Evolutionary conservation across 1,140 invertebrate species (phyloP), one percentile per base, ranked within the genome.

Genomic region (Bathynomus jamesi): DNA sequence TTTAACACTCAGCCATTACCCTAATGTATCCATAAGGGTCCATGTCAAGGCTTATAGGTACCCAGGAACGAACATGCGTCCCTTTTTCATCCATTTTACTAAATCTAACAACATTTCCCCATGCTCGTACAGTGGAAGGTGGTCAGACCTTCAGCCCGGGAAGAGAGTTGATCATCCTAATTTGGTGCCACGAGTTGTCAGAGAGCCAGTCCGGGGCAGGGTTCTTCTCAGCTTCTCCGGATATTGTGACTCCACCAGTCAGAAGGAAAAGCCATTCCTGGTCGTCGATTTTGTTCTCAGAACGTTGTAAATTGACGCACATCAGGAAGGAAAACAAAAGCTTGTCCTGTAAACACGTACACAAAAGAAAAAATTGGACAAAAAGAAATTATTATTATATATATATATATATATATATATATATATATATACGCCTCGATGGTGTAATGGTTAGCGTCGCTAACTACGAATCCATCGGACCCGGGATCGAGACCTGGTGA

Each of bases 301-400:
- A 87, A 79, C 91, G 88, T 82, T 91, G 84, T 71, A 97, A 83
- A 80, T 95, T 96, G 24, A 93, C 84, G 65, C 88, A 87, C 63
- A 98, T 84, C 72, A 97, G 81, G 73, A 97, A 84, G 0, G 94
- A 95, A 83, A 97, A 97, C 17, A 98, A 84, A 27, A 96, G 82
- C 83, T 96, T 93, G 82, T 94, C 91, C 86, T 90, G 79, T 28
- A 78, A 80, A 78, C 21, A 53, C 21, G 21, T 53, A 53, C 21
- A 53, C 21, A 53, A 17, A 53, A n/a, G n/a, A n/a, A n/a, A n/a
- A n/a, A n/a, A n/a, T n/a, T n/a, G n/a, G n/a, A n/a, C n/a, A n/a
- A n/a, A n/a, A n/a, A n/a, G n/a, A n/a, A n/a, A n/a, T n/a, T n/a
- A n/a, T n/a, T n/a, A n/a, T n/a, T 53, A 53, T 53, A 53, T 53